A percentile compares a stretch with the other conserved stretches of the same genome.
Conservation (phyloP, 2,888 invertebrate genomes). For the Drosophila leonis region DNA sequence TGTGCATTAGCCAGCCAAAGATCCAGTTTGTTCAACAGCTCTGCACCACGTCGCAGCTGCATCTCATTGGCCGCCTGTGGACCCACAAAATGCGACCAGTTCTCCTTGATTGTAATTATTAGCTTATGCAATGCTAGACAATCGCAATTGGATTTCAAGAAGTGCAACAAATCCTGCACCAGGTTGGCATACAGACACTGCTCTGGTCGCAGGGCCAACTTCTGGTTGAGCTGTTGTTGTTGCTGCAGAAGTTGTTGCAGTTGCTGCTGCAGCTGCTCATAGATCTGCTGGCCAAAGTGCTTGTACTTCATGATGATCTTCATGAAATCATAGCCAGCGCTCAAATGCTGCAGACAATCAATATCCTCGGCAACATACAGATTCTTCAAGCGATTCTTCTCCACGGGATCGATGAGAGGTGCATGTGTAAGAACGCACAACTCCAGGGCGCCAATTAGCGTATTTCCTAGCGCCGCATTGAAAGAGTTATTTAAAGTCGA, state of each 20-base stretch:
- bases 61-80: slow-evolving; percentile 29
- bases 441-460: slow-evolving; percentile 86
- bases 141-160: slow-evolving; percentile 82
- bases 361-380: slow-evolving; percentile 90
- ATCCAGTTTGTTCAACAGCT: slow-evolving; percentile 79
- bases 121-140: slow-evolving; percentile 73
- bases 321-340: slow-evolving; percentile 87
- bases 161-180: slow-evolving; percentile 83
- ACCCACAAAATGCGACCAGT: slow-evolving; percentile 60
- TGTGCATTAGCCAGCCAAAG: slow-evolving; percentile 84
- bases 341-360: slow-evolving; percentile 87
- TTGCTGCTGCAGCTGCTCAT: slow-evolving; percentile 59
- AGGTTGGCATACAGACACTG: slow-evolving; percentile 80
- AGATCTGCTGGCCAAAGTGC: slow-evolving; percentile 81
- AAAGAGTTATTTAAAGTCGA: slow-evolving; percentile 35
- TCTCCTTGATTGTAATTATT: slow-evolving; percentile 54
- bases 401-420: slow-evolving; percentile 93
- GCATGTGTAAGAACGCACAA: slow-evolving; percentile 88
- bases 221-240: slow-evolving; percentile 78
- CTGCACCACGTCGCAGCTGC: slow-evolving; percentile 61
- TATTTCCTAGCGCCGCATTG: slow-evolving; percentile 67
- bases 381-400: slow-evolving; percentile 91
- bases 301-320: slow-evolving; percentile 83
- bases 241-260: slow-evolving; percentile 57
- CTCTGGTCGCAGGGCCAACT: slow-evolving; percentile 83